These are phyloP conservation scores for Cosmopolites sordidus DNA, from an alignment of 2,888 invertebrate species.

Conservation along the genomic window DNA sequence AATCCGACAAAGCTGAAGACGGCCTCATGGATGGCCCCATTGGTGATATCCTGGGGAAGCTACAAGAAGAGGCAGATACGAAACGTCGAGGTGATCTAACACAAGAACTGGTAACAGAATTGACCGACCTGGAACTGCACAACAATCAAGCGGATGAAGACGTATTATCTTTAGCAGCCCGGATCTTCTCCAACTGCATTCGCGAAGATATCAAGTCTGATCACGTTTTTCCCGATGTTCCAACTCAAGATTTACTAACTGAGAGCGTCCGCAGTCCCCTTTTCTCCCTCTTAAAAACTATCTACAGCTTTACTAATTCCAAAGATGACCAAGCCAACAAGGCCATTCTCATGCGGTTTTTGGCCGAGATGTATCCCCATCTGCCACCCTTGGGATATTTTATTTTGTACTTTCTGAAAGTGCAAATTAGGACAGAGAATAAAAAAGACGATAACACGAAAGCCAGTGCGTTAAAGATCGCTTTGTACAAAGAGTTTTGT, in stretches of 20 bases:
- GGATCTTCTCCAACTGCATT: constrained; percentile 57
- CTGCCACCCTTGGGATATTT: constrained; percentile 67
- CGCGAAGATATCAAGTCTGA: constrained; percentile 49
- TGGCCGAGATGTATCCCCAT: constrained; percentile 73
- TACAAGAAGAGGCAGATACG: constrained; percentile 56
- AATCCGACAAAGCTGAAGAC: constrained; percentile 44
- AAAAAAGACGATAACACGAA: constrained; percentile 50
- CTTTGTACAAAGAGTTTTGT: constrained; percentile 86
- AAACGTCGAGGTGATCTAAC: constrained; percentile 61
- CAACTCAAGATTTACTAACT: constrained; percentile 61
- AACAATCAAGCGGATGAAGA: constrained; percentile 55
- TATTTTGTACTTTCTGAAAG: constrained; percentile 85
- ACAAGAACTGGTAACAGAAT: constrained; percentile 43
- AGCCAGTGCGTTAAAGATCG: constrained; percentile 68
- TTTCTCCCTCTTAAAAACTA: constrained; percentile 82
- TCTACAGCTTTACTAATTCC: constrained; percentile 50
- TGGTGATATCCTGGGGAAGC: constrained; percentile 53
- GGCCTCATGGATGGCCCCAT: constrained; percentile 55
- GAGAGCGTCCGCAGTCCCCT: constrained; percentile 74
- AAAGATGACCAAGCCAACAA: constrained; percentile 73
- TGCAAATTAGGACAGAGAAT: constrained; percentile 57
- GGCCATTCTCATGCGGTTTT: constrained; percentile 66
- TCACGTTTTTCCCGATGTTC: constrained; percentile 52
- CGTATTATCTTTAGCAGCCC: constrained; percentile 54
- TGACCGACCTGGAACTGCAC: constrained; percentile 52